Evolutionary conservation across 2,888 invertebrate species (phyloP), one percentile per base, ranked within the genome.

Genomic region (Ferdinandea cuprea): DNA sequence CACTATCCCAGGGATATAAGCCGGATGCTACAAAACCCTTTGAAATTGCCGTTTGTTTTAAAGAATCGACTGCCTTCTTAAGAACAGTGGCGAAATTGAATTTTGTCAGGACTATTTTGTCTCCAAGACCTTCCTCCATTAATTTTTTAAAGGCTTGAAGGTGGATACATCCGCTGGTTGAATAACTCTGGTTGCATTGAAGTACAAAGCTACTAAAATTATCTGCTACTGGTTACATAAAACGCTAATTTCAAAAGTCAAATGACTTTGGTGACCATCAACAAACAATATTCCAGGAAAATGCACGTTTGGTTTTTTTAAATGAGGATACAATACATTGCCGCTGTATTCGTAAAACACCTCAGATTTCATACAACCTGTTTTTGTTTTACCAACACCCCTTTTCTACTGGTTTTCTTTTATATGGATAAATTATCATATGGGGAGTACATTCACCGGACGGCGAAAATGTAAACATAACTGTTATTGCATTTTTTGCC

Each of bases 391-490:
- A 25, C 25, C 25, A 25, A 25, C 5, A 5, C 25, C 25, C 25
- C 25, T 3, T 25, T 25, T 25, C 25, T 5, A 25, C 25, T 25
- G 25, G 25, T 25, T 3, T 2, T n/a, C 37, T 37, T 37, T 37
- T 37, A 37, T 37, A 37, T 37, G 37, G 37, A 37, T n/a, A 37
- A 37, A 37, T 37, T 11, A 37, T 37, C 37, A 37, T 37, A 4
- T 11, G n/a, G 1, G 48, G 30, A 52, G 52, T 52, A 9, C 52
- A 52, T 30, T 52, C 52, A 19, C 52, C 32, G 4, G 13, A 13
- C 52, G 52, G 30, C 9, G 56, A 52, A 52, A 52, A 52, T 25
- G 25, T 54, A 35, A 54, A 54, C 54, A 54, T 54, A 35, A 58
- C 58, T 40, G 58, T 58, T 21, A 58, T 58, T 37, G 40, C 28